phyloP scores from a whole-genome alignment of 2,888 invertebrate genomes.

The Asteroscopus sphinx region DNA sequence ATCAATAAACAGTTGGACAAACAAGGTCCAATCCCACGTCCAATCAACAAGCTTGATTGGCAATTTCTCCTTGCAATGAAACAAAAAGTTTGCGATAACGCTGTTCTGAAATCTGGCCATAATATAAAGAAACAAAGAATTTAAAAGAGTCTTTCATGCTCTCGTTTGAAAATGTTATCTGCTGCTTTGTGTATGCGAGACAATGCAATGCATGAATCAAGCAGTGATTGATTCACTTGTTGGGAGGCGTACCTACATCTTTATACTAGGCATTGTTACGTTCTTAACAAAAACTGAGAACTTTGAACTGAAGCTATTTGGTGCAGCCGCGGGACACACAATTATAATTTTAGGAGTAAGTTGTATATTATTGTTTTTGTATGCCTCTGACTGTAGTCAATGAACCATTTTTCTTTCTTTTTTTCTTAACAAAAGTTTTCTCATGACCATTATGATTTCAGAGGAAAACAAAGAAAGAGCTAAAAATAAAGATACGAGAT shows the following conservation, averaged over 20 bases:
- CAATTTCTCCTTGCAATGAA: not conserved
- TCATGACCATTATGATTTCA: too few species aligned
- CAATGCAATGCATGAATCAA: constrained; percentile 15
- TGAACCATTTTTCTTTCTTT: too few species aligned
- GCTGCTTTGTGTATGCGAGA: constrained; percentile 12
- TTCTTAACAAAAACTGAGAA: too few species aligned
- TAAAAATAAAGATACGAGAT: too few species aligned
- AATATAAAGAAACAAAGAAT: not conserved
- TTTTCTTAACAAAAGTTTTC: too few species aligned
- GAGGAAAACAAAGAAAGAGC: too few species aligned
- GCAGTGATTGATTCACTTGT: constrained; percentile 14
- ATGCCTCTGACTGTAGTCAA: too few species aligned
- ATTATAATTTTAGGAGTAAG: too few species aligned
- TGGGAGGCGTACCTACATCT: not conserved
- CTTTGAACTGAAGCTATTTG: too few species aligned
- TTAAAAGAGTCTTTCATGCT: not conserved
- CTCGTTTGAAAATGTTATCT: not conserved
- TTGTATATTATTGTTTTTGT: too few species aligned
- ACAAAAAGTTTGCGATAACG: not conserved
- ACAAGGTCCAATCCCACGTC: not conserved
- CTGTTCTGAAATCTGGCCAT: not conserved
- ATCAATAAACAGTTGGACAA: constrained; percentile 1
- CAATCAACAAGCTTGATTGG: not conserved
- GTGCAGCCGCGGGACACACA: too few species aligned
- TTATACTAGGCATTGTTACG: not conserved